A percentile compares a stretch with the other conserved stretches of the same genome.
These are phyloP conservation scores for Caenorhabditis panamensis DNA, from an alignment of 2,888 invertebrate genomes.

Conservation along the genomic window DNA sequence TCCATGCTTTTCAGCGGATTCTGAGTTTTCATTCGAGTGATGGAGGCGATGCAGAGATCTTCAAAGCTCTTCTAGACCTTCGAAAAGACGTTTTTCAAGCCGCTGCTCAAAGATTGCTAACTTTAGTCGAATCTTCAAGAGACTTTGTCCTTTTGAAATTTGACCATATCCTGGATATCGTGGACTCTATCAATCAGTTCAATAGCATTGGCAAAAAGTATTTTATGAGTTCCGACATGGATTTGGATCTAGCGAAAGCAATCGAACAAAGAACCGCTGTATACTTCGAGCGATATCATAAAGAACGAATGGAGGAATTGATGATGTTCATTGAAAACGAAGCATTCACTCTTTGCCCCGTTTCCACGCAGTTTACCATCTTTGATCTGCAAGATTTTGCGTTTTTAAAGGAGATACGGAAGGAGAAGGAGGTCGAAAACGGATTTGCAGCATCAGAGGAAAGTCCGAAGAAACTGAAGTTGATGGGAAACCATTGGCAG, in stretches of 20 bases:
- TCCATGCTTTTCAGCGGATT: slow-evolving; percentile 73
- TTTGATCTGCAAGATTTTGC: slow-evolving; percentile 77
- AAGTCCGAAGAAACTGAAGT: not conserved
- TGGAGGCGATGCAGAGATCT: slow-evolving; percentile 67
- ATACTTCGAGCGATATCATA: slow-evolving; percentile 62
- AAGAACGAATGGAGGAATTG: slow-evolving; percentile 77
- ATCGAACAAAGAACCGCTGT: slow-evolving; percentile 70
- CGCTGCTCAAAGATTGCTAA: slow-evolving; percentile 55
- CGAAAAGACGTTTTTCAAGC: slow-evolving; percentile 38
- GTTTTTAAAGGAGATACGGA: slow-evolving; percentile 49
- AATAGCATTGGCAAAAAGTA: slow-evolving; percentile 73
- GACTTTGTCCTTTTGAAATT: slow-evolving; percentile 76
- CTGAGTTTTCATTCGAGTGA: slow-evolving; percentile 74
- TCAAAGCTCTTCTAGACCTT: slow-evolving; percentile 29
- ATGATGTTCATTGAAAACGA: slow-evolving; percentile 79
- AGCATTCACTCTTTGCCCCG: slow-evolving; percentile 78
- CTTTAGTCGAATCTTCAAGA: slow-evolving; percentile 63
- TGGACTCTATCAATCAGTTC: slow-evolving; percentile 77
- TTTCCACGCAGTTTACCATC: slow-evolving; percentile 76
- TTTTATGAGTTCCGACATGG: slow-evolving; percentile 69
- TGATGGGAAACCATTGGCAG: slow-evolving; percentile 47
- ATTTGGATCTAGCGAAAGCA: slow-evolving; percentile 62
- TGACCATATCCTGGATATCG: slow-evolving; percentile 75
- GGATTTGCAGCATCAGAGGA: not conserved
- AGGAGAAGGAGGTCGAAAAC: not conserved